Conservation (phyloP, 2,888 invertebrate genomes). For the Acrobasis suavella region DNA sequence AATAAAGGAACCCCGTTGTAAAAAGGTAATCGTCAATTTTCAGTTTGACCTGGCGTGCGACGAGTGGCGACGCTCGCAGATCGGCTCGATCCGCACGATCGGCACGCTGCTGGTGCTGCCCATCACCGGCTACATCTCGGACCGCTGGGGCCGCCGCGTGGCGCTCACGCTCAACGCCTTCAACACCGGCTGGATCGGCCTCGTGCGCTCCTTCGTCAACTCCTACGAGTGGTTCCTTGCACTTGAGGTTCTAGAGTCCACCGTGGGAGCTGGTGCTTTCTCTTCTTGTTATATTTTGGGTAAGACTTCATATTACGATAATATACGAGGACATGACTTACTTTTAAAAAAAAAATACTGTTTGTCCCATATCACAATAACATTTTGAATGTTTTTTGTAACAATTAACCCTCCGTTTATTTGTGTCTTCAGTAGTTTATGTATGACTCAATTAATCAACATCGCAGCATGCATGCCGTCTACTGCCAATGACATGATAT, state of each 20-base stretch:
- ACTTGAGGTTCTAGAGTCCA: slow-evolving; percentile 88
- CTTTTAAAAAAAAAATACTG: too few relatives aligned
- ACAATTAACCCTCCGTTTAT: too few relatives aligned
- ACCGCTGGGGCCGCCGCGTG: slow-evolving; percentile 87
- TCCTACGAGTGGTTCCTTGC: slow-evolving; percentile 86
- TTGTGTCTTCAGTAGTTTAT: too few relatives aligned
- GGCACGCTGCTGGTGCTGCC: slow-evolving; percentile 88
- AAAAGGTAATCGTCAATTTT: slow-evolving; percentile 22
- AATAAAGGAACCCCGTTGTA: not conserved
- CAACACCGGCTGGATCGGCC: slow-evolving; percentile 85
- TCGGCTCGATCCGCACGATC: slow-evolving; percentile 88
- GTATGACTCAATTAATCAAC: too few relatives aligned
- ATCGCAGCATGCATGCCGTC: too few relatives aligned
- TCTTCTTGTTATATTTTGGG: slow-evolving; percentile 89
- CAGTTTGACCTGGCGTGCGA: slow-evolving; percentile 86
- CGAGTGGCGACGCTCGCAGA: slow-evolving; percentile 87
- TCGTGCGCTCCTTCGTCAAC: slow-evolving; percentile 86
- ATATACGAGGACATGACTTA: too few relatives aligned
- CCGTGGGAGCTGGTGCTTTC: slow-evolving; percentile 86
- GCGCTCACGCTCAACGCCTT: slow-evolving; percentile 84
- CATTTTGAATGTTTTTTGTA: too few relatives aligned
- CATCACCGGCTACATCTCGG: slow-evolving; percentile 87
- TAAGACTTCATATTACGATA: slow-evolving; percentile 42
- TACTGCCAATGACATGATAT: not conserved
- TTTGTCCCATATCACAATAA: too few relatives aligned